Evolutionary conservation across 1,140 invertebrate species (phyloP).

Genomic region (Asobara japonica): DNA sequence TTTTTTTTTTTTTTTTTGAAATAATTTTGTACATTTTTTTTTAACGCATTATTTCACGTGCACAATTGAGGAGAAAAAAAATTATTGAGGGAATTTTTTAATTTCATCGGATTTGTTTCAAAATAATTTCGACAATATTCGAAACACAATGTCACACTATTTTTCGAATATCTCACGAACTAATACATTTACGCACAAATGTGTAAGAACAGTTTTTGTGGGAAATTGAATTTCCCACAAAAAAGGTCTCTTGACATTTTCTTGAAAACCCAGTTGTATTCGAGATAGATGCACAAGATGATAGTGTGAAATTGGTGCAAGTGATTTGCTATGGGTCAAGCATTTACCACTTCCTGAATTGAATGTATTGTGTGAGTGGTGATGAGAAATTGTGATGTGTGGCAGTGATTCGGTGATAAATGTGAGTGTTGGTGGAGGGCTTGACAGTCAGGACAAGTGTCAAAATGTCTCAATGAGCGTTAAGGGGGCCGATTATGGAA

Average conservation of each 20-base stretch:
- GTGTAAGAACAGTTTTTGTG: too few species aligned
- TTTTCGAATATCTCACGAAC: not conserved
- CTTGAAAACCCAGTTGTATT: not conserved
- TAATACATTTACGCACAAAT: too few species aligned
- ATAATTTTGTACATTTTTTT: too few species aligned
- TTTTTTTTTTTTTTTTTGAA: too few species aligned
- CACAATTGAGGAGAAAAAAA: too few species aligned
- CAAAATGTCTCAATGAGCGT: not conserved
- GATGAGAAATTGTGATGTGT: not conserved
- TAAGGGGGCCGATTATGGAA: too few species aligned
- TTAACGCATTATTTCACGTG: too few species aligned
- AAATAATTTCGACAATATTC: too few species aligned
- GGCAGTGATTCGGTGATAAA: constrained; percentile 5
- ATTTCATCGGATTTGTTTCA: too few species aligned
- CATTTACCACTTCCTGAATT: not conserved
- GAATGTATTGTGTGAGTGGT: not conserved
- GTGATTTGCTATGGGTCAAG: not conserved
- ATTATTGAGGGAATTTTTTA: too few species aligned
- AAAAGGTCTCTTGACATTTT: not conserved
- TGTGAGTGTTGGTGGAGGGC: not conserved
- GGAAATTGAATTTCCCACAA: not conserved
- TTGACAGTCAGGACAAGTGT: not conserved
- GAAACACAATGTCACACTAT: not conserved
- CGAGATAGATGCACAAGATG: not conserved
- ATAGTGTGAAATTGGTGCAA: not conserved